Conservation (phyloP, 2,888 invertebrate species). For the Cephus rjabovi region DNA sequence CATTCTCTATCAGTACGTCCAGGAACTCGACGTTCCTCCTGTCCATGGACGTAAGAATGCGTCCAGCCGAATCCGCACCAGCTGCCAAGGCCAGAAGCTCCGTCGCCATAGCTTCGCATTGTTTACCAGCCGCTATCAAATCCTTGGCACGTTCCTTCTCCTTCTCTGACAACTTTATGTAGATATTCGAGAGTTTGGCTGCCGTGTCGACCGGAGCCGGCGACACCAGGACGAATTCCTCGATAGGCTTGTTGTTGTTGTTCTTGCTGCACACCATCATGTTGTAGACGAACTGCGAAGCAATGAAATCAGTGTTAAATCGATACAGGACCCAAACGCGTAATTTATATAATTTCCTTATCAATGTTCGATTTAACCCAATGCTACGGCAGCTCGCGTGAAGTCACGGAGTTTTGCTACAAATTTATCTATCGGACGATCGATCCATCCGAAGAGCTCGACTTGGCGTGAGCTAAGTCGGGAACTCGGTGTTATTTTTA, state of each 20-base stretch:
- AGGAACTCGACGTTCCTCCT: slow-evolving; percentile 93
- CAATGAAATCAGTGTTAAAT: neutral
- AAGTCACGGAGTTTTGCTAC: neutral
- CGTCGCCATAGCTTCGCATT: slow-evolving; percentile 98
- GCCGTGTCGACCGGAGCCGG: slow-evolving; percentile 99
- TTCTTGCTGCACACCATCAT: slow-evolving; percentile 98
- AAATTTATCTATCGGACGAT: too few relatives aligned
- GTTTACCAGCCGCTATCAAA: slow-evolving; percentile 93
- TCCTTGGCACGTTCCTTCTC: slow-evolving; percentile 99
- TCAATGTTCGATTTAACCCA: neutral
- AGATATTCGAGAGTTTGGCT: slow-evolving; percentile 94
- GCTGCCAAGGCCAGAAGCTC: slow-evolving; percentile 94
- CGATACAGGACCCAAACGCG: neutral
- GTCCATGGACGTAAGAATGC: slow-evolving; percentile 95
- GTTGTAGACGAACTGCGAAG: slow-evolving; percentile 88
- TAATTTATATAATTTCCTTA: neutral
- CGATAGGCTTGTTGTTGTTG: slow-evolving; percentile 94
- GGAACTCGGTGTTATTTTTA: too few relatives aligned
- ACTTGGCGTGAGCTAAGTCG: too few relatives aligned
- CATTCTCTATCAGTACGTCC: slow-evolving; percentile 97
- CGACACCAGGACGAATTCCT: slow-evolving; percentile 97
- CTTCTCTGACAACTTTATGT: slow-evolving; percentile 88
- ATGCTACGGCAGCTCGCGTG: neutral
- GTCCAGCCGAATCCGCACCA: slow-evolving; percentile 93
- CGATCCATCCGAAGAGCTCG: too few relatives aligned